Base-by-base conservation (phyloP, 92 coral and sea anemone genomes). In the Zoanthus sociatus region DNA sequence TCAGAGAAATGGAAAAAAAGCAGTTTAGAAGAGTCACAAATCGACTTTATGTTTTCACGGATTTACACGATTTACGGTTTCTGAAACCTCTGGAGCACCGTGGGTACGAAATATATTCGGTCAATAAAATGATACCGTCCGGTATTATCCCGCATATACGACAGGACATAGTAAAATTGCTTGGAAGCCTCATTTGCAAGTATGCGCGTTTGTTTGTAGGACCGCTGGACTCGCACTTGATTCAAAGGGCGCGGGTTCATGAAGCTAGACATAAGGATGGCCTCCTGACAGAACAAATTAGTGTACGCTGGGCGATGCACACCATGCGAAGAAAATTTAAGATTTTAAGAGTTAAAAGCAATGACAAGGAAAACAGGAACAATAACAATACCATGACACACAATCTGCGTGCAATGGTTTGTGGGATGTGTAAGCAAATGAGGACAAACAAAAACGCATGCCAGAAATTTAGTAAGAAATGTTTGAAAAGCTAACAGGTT, bases 201-300 rank as follows among this genome's bases (percentile, higher is more conserved):
- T 91, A 92, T 53, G 98, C 98, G 9, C 79, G 95, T 20, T 83
- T 88, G 21, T 94, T 84, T 75, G 95, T 78, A 76, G 98, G 98
- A 30, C 92, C 98, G 13, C 78, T 48, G 48, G 94, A 94, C 67
- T 91, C 98, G 42, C 92, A 92, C 48, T 78, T 92, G 54, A 90
- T 92, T 47, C 95, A 90, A 63, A 89, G 93, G 86, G 95, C 95
- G 31, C 95, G 98, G 33, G 78, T 94, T 20, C 94, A 94, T 86
- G 94, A 94, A 53, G 98, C 98, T 55, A 64, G 78, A 32, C 73
- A 48, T 26, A 83, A 47, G 53, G 95, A 94, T 44, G 94, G 91
- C 1, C 76, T 94, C 10, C 64, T 94, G 44, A 85, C 87, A 1
- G 89, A 89, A 63, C 84, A 83, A 48, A 90, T 92, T 26, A 92